Evolutionary conservation across 2,113 vertebrate genomes (phyloP), one percentile per base, ranked within the genome.

Genomic region (Alexandromys fortis): DNA sequence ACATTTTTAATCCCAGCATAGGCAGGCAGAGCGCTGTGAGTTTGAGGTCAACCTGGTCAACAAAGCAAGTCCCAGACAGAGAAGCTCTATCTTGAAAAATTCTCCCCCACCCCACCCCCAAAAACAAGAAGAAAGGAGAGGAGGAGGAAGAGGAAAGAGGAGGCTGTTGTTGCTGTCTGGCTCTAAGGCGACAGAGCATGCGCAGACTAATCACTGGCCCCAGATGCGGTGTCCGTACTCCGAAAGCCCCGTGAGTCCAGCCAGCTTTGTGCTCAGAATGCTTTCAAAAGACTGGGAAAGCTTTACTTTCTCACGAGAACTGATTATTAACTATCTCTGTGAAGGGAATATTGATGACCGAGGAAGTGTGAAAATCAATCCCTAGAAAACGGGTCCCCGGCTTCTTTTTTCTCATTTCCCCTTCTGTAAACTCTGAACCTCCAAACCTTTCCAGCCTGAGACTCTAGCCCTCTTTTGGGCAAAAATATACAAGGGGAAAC

Each of bases 311-410:
- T 98, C 98, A 98, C 98, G 96, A 96, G 98, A 98, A 98, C 98
- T 98, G 98, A 99, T 98, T 98, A 99, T 98, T 98, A 98, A 99
- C 98, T 94, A 98, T 97, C 98, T 98, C 97, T 95, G 97, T 97
- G 97, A 97, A 98, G 96, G 94, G 97, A 98, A 96, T 58, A 98
- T 97, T 73, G 81, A 24, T 79, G 96, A 5, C 63, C 35, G 68
- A 55, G 86, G 73, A 93, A 61, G 96, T 92, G 26, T 95, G 98
- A 97, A 98, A 98, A 98, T 98, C 98, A 98, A 98, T 98, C 89
- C 78, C 92, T 98, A 96, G 93, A 96, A 97, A 98, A 98, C 63
- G 47, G 88, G 22, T 97, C 98, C 98, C 97, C 96, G 96, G 90
- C 92, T 97, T 96, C 93, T 8, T 90, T 95, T 93, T 95, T 86